phyloP scores from a whole-genome alignment of 2,888 invertebrate species.

The Saturnia japonica region DNA sequence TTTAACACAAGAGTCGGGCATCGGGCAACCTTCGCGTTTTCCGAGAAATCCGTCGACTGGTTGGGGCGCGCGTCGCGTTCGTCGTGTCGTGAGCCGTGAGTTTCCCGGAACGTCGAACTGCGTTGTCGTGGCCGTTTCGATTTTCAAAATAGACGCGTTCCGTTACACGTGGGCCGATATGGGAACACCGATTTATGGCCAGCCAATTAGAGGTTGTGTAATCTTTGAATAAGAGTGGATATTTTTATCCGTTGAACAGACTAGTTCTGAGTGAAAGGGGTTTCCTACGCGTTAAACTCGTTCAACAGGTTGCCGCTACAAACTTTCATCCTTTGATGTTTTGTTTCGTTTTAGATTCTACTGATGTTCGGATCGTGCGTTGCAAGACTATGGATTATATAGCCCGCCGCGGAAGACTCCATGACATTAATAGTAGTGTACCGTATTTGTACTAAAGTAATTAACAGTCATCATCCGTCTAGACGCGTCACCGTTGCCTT shows the following conservation, averaged over 20 bases:
- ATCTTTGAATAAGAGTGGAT: conserved; percentile 63
- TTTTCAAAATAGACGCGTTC: conserved; percentile 75
- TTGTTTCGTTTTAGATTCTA: conserved; percentile 26
- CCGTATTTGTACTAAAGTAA: conserved; percentile 11
- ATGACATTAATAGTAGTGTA: conserved; percentile 10
- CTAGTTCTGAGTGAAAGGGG: conserved; percentile 70
- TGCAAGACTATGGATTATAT: conserved; percentile 4
- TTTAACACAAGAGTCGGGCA: conserved; percentile 62
- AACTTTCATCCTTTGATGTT: conserved; percentile 53
- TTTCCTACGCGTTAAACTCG: conserved; percentile 62
- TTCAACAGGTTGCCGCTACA: conserved; percentile 51
- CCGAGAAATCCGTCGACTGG: conserved; percentile 65
- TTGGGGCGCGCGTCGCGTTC: conserved; percentile 38
- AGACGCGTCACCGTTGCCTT: conserved; percentile 8
- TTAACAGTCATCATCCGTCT: conserved; percentile 8
- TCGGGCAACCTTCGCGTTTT: conserved; percentile 69
- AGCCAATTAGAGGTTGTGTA: conserved; percentile 66
- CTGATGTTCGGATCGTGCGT: conserved; percentile 8
- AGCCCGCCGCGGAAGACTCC: not conserved
- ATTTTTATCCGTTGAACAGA: conserved; percentile 58
- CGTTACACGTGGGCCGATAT: conserved; percentile 56
- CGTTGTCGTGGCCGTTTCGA: conserved; percentile 55
- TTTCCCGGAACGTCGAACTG: conserved; percentile 64
- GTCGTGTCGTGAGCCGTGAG: conserved; percentile 43
- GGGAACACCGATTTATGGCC: conserved; percentile 59